Percentiles rank a stretch among this genome's conserved stretches.
These are phyloP conservation scores for Plotosus lineatus DNA, from an alignment of 2,113 vertebrate species.

Conservation along the genomic window DNA sequence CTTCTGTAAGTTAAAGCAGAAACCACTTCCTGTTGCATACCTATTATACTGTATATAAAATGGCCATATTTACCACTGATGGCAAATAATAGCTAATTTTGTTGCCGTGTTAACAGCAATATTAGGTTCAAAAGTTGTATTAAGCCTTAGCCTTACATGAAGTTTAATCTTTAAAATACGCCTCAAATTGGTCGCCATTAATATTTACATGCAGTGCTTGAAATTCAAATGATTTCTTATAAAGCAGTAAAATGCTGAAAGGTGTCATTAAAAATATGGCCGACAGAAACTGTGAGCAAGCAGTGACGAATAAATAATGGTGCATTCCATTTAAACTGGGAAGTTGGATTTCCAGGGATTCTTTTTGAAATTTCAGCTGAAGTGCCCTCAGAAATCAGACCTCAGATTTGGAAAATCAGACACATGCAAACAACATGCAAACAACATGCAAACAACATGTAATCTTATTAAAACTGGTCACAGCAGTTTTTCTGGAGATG, in stretches of 20 bases:
- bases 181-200: too few relatives aligned
- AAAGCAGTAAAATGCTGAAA: not conserved
- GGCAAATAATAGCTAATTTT: not conserved
- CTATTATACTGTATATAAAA: too few relatives aligned
- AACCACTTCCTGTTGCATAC: not conserved
- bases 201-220: not conserved
- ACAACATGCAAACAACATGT: too few relatives aligned
- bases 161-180: not conserved
- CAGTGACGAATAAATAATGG: too few relatives aligned
- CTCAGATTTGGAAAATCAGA: too few relatives aligned
- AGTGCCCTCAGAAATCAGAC: too few relatives aligned
- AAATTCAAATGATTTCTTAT: not conserved
- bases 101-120: not conserved
- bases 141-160: not conserved
- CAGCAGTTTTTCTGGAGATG: too few relatives aligned
- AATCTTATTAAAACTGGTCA: too few relatives aligned
- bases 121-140: not conserved
- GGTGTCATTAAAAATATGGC: not conserved
- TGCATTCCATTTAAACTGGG: too few relatives aligned
- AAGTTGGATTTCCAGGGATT: too few relatives aligned
- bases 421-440: too few relatives aligned
- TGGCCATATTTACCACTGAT: not conserved
- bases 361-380: too few relatives aligned
- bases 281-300: not conserved
- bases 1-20: conserved; percentile 71